Base-by-base conservation (phyloP, 2,797 vertebrate genomes). In the Pseudomugil tenellus region DNA sequence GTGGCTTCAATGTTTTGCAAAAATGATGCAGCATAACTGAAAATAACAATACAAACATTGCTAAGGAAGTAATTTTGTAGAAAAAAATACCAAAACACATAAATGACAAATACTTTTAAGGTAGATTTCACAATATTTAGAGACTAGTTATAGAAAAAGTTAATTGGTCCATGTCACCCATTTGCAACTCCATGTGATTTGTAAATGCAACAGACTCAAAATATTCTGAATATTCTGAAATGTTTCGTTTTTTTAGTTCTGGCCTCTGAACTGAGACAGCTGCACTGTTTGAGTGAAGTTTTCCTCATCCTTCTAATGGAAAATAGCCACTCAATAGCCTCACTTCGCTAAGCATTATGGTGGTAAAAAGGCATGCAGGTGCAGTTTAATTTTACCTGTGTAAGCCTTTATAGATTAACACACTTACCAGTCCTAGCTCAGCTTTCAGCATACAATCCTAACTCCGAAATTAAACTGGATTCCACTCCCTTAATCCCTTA, bases 401-500 rank as follows among this genome's bases (percentile, higher is more conserved):
- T 87, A 89, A 90, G 84, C 90, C 89, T 90, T 91, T 90, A 86
- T 84, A 91, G 89, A 92, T 93, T 89, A 91, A 76, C 70, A 83
- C 87, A 88, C 92, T 90, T 91, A 90, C 89, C 83, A 90, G 86
- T 80, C 66, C 58, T 71, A 48, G 60, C 89, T 76, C 41, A 23
- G 79, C 87, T 87, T 76, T 79, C 48, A 21, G 71, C 81, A 73
- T 74, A 86, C 80, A 56, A 80, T 68, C 81, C 83, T 17, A 84
- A 89, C 86, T 88, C 88, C 64, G 62, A 91, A 92, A 93, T 93
- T 88, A 89, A 43, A 86, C 84, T 64, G 82, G 81, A 86, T 90
- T 90, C 81, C 57, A 51, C 84, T 79, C 76, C 83, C 83, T 81
- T 92, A 91, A 89, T 89, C 84, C 88, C 73, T 60, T 53, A 72